phyloP scores from a whole-genome alignment of 64 coral and sea anemone genomes.

The Montipora sp. region DNA sequence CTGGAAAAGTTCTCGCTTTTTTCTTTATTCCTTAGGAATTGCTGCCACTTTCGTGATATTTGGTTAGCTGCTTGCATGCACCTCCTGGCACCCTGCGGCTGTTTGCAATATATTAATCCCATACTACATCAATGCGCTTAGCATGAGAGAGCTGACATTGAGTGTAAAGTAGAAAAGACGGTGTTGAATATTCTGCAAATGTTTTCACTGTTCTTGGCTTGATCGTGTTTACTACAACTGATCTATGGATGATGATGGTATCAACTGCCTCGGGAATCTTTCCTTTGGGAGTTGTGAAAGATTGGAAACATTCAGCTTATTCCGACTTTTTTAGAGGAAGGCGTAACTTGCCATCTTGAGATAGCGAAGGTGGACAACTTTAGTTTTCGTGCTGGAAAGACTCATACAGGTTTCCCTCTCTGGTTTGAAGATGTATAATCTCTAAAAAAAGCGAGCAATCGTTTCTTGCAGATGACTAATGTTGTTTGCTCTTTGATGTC shows the following conservation, averaged over 20 bases:
- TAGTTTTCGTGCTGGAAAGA: conserved; percentile 75
- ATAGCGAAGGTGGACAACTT: conserved; percentile 57
- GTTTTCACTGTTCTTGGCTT: conserved; percentile 39
- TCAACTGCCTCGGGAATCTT: neutral
- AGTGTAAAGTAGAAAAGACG: conserved; percentile 65
- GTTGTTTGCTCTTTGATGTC: no score
- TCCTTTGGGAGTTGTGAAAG: conserved; percentile 17
- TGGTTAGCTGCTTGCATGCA: conserved; percentile 32
- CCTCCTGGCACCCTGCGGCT: conserved; percentile 49
- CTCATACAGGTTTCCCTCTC: conserved; percentile 54
- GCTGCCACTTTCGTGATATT: conserved; percentile 60
- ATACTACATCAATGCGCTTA: conserved; percentile 66
- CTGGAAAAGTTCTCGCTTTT: conserved; percentile 54
- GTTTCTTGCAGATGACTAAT: no score
- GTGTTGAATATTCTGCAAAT: conserved; percentile 56
- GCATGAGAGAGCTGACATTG: conserved; percentile 52
- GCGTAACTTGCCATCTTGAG: conserved; percentile 49
- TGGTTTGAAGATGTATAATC: neutral
- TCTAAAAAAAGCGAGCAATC: no score
- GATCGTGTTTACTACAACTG: conserved; percentile 59
- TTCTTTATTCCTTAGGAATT: conserved; percentile 45
- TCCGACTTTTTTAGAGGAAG: conserved; percentile 74
- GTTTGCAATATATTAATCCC: conserved; percentile 64
- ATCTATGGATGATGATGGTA: no score
- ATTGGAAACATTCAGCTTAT: conserved; percentile 44